Evolutionary conservation across 2,113 vertebrate species (phyloP).

Genomic region (Pungitius pungitius): DNA sequence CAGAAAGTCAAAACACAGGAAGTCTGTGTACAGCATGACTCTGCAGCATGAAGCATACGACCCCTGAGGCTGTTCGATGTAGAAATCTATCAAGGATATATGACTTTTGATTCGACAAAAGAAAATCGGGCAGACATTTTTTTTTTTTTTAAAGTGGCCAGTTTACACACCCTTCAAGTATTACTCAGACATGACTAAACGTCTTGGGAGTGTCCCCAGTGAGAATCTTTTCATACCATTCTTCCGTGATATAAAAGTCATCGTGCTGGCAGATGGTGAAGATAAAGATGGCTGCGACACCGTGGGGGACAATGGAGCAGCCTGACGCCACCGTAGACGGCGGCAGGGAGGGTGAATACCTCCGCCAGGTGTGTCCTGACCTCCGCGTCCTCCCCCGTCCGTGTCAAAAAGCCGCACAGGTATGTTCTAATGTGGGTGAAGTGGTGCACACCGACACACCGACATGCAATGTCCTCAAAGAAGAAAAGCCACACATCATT

Average conservation of each 20-base stretch:
- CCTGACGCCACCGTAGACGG: conserved; percentile 13
- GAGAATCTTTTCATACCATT: not conserved
- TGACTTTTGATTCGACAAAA: not conserved
- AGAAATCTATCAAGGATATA: conserved; percentile 7
- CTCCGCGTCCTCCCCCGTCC: conserved; percentile 9
- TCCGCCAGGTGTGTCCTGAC: conserved; percentile 55
- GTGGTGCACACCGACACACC: not conserved
- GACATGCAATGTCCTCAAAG: conserved; percentile 22
- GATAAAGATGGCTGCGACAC: no score
- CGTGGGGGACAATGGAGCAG: no score
- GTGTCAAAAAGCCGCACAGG: conserved; percentile 15
- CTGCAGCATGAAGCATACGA: conserved; percentile 21
- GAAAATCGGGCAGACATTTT: not conserved
- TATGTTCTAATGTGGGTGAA: conserved; percentile 14
- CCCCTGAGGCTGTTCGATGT: not conserved
- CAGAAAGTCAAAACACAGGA: conserved; percentile 52
- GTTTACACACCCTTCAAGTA: conserved; percentile 38
- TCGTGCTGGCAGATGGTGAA: not conserved
- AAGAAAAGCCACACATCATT: not conserved
- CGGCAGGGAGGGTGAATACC: conserved; percentile 47
- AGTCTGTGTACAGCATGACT: conserved; percentile 14
- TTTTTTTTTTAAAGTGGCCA: not conserved
- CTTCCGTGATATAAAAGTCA: not conserved
- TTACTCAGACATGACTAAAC: not conserved
- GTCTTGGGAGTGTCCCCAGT: not conserved